Conservation (phyloP, 2,113 vertebrate species). For the Corythaixoides concolor region DNA sequence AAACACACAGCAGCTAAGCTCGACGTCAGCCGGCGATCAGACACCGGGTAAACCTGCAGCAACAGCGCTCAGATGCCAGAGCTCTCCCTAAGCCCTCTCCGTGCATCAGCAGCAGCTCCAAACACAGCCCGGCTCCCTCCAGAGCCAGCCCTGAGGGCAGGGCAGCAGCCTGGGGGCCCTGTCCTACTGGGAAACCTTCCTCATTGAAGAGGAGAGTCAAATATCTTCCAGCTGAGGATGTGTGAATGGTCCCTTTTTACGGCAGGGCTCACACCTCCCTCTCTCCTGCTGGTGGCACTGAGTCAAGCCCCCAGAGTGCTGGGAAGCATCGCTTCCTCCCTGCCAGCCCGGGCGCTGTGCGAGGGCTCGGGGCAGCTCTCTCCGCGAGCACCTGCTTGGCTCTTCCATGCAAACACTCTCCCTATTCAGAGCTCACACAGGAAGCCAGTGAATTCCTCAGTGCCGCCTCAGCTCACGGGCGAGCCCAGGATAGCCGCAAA, state of each 20-base stretch:
- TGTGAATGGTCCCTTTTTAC: background rate
- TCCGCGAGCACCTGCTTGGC: background rate
- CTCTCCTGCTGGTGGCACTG: background rate
- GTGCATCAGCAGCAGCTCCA: background rate
- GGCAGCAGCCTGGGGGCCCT: background rate
- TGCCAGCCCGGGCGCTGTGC: background rate
- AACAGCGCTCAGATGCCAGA: background rate
- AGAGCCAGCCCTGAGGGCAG: background rate
- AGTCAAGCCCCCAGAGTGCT: background rate
- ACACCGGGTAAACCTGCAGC: background rate
- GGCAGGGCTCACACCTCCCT: background rate
- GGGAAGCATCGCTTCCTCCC: background rate
- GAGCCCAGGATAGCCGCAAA: background rate
- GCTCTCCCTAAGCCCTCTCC: background rate
- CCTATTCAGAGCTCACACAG: background rate
- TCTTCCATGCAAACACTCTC: background rate
- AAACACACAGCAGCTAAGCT: background rate
- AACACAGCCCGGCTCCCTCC: background rate
- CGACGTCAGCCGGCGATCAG: too few relatives aligned
- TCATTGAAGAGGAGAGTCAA: background rate
- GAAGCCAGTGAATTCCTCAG: background rate
- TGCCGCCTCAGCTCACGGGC: background rate
- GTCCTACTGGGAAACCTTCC: background rate
- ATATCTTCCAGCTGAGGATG: background rate
- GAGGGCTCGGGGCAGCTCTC: background rate